Evolutionary conservation across 2,113 vertebrate species (phyloP).

Genomic region (Prionailurus bengalensis): DNA sequence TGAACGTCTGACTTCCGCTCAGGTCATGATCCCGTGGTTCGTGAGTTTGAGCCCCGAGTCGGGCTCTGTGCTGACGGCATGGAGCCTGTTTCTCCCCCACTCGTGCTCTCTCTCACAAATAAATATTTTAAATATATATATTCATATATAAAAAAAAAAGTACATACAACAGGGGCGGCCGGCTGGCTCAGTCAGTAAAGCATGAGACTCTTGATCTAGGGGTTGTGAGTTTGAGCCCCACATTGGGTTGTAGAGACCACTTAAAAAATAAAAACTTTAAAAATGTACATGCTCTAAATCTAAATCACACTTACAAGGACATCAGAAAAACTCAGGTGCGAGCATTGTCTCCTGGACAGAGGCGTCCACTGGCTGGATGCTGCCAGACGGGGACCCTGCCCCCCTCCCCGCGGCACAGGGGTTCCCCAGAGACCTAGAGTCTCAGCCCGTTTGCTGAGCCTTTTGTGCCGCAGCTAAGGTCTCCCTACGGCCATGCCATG

Average conservation of each 20-base stretch:
- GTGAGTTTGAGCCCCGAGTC: too few species aligned
- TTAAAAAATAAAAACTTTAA: not conserved
- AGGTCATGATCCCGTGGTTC: too few species aligned
- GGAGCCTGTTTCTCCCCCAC: too few species aligned
- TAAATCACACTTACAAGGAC: too few species aligned
- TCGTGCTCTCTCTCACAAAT: too few species aligned
- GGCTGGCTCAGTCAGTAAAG: too few species aligned
- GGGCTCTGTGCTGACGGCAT: too few species aligned
- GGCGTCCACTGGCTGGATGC: not conserved
- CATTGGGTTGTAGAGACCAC: too few species aligned
- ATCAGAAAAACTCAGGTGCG: not conserved
- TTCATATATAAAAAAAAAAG: not conserved
- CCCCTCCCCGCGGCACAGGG: fast-evolving
- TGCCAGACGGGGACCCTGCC: not conserved
- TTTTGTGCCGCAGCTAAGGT: fast-evolving
- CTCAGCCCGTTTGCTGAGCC: not conserved
- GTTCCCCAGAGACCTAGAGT: not conserved
- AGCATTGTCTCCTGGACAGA: not conserved
- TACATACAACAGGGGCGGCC: not conserved
- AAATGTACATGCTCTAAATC: not conserved
- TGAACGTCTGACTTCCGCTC: too few species aligned
- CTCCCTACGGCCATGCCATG: fast-evolving
- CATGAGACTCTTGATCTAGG: too few species aligned
- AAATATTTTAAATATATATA: too few species aligned
- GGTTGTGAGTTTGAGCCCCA: too few species aligned